These are phyloP conservation scores for Dryobates pubescens DNA, from an alignment of 2,797 vertebrate species.

Conservation along the genomic window DNA sequence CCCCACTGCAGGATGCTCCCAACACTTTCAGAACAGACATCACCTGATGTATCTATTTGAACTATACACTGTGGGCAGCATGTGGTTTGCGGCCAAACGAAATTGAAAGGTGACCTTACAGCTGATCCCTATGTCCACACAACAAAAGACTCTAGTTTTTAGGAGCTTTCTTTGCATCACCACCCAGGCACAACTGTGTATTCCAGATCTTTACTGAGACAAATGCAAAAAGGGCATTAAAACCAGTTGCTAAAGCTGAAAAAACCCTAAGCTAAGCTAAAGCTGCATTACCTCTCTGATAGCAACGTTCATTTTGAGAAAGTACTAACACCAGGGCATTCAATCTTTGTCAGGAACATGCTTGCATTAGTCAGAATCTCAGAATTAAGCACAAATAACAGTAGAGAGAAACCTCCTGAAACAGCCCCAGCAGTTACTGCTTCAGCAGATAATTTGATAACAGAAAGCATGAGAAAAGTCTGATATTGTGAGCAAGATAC, in stretches of 20 bases:
- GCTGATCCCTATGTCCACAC: fast-evolving
- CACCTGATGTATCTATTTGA: neutral
- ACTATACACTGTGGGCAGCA: neutral
- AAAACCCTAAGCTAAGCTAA: neutral
- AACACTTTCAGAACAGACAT: neutral
- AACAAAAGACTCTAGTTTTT: neutral
- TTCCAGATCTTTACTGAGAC: neutral
- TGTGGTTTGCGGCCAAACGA: neutral
- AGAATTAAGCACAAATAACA: neutral
- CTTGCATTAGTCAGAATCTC: neutral
- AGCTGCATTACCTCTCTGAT: neutral
- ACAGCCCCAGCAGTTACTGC: neutral
- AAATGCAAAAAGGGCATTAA: neutral
- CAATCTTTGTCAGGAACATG: neutral
- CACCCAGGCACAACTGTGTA: neutral
- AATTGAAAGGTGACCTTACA: neutral
- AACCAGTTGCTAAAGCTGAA: neutral
- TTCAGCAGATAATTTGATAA: neutral
- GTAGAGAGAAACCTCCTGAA: neutral
- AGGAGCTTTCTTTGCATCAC: neutral
- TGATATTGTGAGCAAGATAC: neutral
- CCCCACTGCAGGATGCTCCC: neutral
- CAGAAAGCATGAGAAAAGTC: neutral
- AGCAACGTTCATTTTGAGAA: neutral
- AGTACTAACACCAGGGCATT: neutral